Evolutionary conservation across 2,113 vertebrate species (phyloP).

Genomic region (Acanthochromis polyacanthus): DNA sequence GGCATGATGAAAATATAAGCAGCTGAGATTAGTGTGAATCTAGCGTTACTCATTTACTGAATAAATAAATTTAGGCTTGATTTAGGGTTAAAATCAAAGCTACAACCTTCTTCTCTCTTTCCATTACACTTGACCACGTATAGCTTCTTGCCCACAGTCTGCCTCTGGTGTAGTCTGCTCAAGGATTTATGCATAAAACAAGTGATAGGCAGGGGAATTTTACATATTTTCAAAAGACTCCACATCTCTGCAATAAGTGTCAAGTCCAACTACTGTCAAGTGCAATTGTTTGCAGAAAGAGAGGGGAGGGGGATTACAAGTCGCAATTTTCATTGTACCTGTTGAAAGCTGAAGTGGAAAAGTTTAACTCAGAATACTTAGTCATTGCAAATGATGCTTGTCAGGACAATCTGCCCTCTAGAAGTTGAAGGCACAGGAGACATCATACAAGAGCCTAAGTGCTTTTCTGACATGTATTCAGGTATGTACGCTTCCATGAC

Average conservation of each 20-base stretch:
- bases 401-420: constrained; percentile 30
- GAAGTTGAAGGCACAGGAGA: constrained; percentile 41
- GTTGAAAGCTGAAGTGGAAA: constrained; percentile 44
- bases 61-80: constrained; percentile 35
- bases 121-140: constrained; percentile 24
- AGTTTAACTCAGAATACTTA: constrained; percentile 16
- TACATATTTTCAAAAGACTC: constrained; percentile 40
- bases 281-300: constrained; percentile 35
- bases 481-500: constrained; percentile 29
- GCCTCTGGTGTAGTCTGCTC: constrained; percentile 17
- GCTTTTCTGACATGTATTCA: constrained; percentile 50
- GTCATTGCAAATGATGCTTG: constrained; percentile 60
- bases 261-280: constrained; percentile 30
- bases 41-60: background rate
- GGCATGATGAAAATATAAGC: too few species aligned
- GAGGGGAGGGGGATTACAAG: constrained; percentile 23
- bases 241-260: constrained; percentile 14
- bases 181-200: constrained; percentile 44
- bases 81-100: constrained; percentile 30
- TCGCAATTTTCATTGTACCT: constrained; percentile 32
- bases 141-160: constrained; percentile 31
- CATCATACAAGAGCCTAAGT: constrained; percentile 68
- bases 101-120: constrained; percentile 17
- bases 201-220: constrained; percentile 37
- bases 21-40: constrained; percentile 24